Evolutionary conservation across 2,797 vertebrate species (phyloP).

Genomic region (Catamblyrhynchus diadema): DNA sequence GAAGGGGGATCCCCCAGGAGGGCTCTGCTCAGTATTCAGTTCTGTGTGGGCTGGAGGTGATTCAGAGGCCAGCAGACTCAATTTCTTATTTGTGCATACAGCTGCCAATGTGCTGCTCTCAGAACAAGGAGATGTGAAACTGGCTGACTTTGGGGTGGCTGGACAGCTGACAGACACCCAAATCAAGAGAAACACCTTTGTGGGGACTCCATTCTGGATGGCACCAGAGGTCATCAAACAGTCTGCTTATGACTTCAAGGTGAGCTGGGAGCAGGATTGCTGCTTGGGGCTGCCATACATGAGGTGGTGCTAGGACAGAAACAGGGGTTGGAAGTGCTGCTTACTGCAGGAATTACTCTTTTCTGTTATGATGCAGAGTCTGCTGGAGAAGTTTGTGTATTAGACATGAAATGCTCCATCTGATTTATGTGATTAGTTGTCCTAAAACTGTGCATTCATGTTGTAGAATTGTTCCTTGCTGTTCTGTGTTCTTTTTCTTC

Average conservation of each 20-base stretch:
- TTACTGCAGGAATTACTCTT: not conserved
- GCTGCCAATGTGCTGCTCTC: conserved; percentile 97
- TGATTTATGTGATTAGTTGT: not conserved
- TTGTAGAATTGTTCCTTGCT: not conserved
- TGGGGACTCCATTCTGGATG: conserved; percentile 99
- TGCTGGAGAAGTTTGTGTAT: not conserved
- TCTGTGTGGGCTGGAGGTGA: not conserved
- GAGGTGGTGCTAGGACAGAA: not conserved
- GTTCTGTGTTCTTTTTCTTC: not conserved
- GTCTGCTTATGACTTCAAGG: conserved; percentile 99
- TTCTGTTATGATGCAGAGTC: not conserved
- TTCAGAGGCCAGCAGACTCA: not conserved
- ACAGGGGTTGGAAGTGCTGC: not conserved
- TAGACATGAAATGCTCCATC: not conserved
- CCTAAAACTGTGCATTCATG: not conserved
- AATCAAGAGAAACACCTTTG: conserved; percentile 98
- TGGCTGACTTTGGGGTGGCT: conserved; percentile 97
- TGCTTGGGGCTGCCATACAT: accelerated
- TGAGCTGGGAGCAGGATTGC: conserved; percentile 52
- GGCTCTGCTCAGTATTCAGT: not conserved
- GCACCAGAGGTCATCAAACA: conserved; percentile 99
- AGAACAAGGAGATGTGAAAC: conserved; percentile 96
- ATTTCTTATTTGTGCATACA: conserved; percentile 40
- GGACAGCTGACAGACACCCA: conserved; percentile 97
- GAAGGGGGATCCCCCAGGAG: not conserved